Conservation (phyloP, 2,888 invertebrate species). For the Phyto melanocephala region DNA sequence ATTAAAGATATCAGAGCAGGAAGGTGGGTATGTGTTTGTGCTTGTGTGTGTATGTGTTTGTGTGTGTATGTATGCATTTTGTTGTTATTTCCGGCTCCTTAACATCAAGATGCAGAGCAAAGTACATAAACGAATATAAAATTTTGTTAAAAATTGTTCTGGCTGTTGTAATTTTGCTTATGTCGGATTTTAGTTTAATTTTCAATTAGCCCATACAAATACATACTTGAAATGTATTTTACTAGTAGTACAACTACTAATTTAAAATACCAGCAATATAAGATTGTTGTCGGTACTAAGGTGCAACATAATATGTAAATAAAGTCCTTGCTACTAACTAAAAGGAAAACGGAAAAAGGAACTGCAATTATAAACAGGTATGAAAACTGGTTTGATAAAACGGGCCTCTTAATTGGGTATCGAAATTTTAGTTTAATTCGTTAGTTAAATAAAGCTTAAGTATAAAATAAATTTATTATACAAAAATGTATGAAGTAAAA, state of each 20-base stretch:
- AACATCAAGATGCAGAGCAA: constrained; percentile 11
- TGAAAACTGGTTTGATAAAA: too few species aligned
- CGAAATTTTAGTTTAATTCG: too few species aligned
- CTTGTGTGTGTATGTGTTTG: background rate
- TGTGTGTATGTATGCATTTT: background rate
- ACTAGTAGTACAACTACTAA: background rate
- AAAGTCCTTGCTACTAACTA: background rate
- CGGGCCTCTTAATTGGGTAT: background rate
- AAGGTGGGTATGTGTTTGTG: background rate
- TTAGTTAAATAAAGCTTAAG: too few species aligned
- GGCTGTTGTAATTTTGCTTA: constrained; percentile 19
- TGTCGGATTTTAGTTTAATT: constrained; percentile 39
- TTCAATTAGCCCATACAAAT: constrained; percentile 56
- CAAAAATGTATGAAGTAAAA: too few species aligned
- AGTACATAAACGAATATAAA: constrained; percentile 13
- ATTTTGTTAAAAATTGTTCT: background rate
- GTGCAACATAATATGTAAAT: background rate
- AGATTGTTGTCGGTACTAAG: background rate
- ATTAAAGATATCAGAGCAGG: too few species aligned
- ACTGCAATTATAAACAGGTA: constrained; percentile 12
- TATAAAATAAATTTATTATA: too few species aligned
- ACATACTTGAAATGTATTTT: background rate
- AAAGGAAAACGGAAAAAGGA: constrained; percentile 4
- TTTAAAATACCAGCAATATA: background rate
- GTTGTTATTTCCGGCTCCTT: constrained; percentile 17